Percentiles rank a stretch among this genome's conserved stretches.
Evolutionary conservation across 2,888 invertebrate species (phyloP).

Genomic region (Glaucopsyche alexis): DNA sequence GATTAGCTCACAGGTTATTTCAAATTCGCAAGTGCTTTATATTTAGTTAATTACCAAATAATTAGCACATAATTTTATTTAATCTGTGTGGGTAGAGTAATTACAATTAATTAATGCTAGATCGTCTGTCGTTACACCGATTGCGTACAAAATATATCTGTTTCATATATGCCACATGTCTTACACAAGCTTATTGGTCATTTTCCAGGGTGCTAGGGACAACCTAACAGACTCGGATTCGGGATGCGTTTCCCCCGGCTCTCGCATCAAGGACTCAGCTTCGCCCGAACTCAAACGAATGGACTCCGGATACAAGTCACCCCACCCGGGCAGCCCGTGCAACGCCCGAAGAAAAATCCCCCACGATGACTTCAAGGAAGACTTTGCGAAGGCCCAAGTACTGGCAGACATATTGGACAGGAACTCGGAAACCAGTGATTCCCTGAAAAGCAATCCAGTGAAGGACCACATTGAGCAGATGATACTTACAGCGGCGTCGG

Average conservation of each 20-base stretch:
- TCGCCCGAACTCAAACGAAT: slow-evolving; percentile 77
- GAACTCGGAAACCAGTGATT: slow-evolving; percentile 70
- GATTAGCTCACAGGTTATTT: no score
- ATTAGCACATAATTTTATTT: no score
- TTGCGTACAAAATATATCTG: background rate
- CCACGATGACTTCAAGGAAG: slow-evolving; percentile 73
- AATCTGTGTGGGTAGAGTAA: no score
- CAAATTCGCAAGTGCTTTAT: no score
- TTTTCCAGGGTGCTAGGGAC: slow-evolving; percentile 71
- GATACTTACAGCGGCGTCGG: slow-evolving; percentile 72
- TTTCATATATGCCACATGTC: background rate
- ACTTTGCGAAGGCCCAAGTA: slow-evolving; percentile 74
- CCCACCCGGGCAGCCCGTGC: slow-evolving; percentile 71
- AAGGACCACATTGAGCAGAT: slow-evolving; percentile 75
- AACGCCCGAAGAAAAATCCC: slow-evolving; percentile 62
- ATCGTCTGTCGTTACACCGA: background rate
- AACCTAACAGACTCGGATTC: slow-evolving; percentile 77
- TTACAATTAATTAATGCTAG: no score
- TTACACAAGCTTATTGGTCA: slow-evolving; percentile 21
- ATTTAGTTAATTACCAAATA: no score
- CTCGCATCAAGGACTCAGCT: slow-evolving; percentile 75
- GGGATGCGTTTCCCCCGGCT: slow-evolving; percentile 77
- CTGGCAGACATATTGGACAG: slow-evolving; percentile 69
- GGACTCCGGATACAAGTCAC: slow-evolving; percentile 78
- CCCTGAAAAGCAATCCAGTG: slow-evolving; percentile 70